Percentiles rank a stretch among this genome's conserved stretches.
phyloP scores from a whole-genome alignment of 2,888 invertebrate species.

The Drosophila pegasa region DNA sequence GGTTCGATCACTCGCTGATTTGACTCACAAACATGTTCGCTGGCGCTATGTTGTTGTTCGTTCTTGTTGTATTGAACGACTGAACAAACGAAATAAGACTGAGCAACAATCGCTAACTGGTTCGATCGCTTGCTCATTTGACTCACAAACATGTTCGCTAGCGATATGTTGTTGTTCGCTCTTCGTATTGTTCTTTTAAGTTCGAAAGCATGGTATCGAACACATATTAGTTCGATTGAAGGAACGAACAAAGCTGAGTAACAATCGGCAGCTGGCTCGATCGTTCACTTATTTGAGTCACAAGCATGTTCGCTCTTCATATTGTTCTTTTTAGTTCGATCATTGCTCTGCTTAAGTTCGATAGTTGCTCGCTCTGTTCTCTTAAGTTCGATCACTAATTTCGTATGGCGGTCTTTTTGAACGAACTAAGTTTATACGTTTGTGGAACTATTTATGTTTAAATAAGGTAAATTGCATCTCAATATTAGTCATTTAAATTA shows the following conservation, averaged over 20 bases:
- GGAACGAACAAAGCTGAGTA: not conserved
- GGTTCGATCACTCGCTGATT: constrained; percentile 4
- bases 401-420: constrained; percentile 3
- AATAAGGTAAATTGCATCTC: not conserved
- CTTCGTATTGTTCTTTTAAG: too few relatives aligned
- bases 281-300: not conserved
- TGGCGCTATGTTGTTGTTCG: too few relatives aligned
- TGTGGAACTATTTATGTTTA: not conserved
- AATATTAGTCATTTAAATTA: not conserved
- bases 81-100: too few relatives aligned
- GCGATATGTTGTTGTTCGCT: too few relatives aligned
- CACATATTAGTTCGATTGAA: not conserved
- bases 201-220: not conserved
- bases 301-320: not conserved
- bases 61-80: too few relatives aligned
- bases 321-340: not conserved
- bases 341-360: not conserved
- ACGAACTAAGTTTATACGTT: not conserved
- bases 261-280: not conserved
- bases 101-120: too few relatives aligned
- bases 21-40: too few relatives aligned
- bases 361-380: not conserved
- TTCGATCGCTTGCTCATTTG: too few relatives aligned
- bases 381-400: constrained; percentile 1
- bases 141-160: too few relatives aligned